Base-by-base conservation (phyloP, 2,797 vertebrate genomes). In the Balearica regulorum region DNA sequence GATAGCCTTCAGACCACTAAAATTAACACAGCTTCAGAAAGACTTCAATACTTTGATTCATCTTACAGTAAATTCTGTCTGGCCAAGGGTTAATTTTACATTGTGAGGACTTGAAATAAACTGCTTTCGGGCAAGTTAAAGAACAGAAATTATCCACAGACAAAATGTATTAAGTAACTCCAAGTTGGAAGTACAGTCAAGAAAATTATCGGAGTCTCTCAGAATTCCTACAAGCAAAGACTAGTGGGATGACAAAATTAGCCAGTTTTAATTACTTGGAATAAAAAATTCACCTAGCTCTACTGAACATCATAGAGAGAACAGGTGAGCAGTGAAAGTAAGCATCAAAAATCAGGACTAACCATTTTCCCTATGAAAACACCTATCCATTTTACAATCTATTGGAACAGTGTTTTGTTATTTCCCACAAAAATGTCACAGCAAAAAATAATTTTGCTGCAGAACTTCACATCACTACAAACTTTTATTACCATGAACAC, bases 111-210 rank as follows among this genome's bases (percentile, higher is more conserved):
- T 44, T 61, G 31, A 83, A 77, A 89, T 39, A 84, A 81, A 58
- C 46, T 33, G 26, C 7, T 75, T 57, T 39, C 18, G 69, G 29
- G 51, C 18, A 88, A 83, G 24, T 6, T 51, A 55, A 68, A 91
- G 65, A 77, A 43, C 4, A 88, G 73, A 76, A 91, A 55, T 37
- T 28, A 91, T 57, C 17, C 24, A 72, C 10, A 66, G 13, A 51
- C 1, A 19, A 5, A 6, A 22, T 6, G 7, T 10, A 72, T 25
- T 43, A 46, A 76, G 3, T 5, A 49, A 1, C 2, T 46, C 2
- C 17, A 26, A 76, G 10, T 17, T 66, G 21, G 18, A 83, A 84
- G 22, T 39, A 78, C 13, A 55, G 33, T 28, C 71, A 89, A 78
- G 51, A 75, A 72, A 85, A 69, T 10, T 18, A 53, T 2, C 28